phyloP scores from a whole-genome alignment of 2,888 invertebrate genomes.

The Stenotaenia linearis region DNA sequence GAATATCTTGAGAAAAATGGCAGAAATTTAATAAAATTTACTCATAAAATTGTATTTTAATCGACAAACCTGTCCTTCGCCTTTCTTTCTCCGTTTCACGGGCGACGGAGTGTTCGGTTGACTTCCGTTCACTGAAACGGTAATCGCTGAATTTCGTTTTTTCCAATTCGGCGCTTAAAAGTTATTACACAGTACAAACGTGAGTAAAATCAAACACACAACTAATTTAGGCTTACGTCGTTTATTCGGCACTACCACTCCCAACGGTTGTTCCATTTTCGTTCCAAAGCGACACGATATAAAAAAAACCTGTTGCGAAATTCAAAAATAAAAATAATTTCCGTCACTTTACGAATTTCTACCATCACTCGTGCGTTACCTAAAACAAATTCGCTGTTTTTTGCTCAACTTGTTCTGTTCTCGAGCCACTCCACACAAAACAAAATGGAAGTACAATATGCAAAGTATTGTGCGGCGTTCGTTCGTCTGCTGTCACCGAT shows the following conservation, averaged over 20 bases:
- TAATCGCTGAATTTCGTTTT: neutral
- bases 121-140: neutral
- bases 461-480: too few relatives aligned
- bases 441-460: too few relatives aligned
- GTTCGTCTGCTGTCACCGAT: too few relatives aligned
- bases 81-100: neutral
- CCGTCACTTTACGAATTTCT: too few relatives aligned
- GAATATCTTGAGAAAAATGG: conserved; percentile 3
- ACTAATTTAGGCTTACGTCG: neutral
- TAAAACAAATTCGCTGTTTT: too few relatives aligned
- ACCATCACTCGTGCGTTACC: too few relatives aligned
- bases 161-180: neutral
- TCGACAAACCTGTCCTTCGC: neutral
- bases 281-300: neutral
- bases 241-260: neutral
- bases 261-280: neutral
- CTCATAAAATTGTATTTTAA: too few relatives aligned
- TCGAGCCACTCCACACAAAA: neutral
- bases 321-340: neutral
- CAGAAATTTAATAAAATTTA: too few relatives aligned
- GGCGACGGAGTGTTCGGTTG: neutral
- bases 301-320: neutral
- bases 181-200: too few relatives aligned
- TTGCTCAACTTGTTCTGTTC: too few relatives aligned
- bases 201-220: too few relatives aligned